These are phyloP conservation scores for Tiliacea aurago DNA, from an alignment of 2,888 invertebrate genomes.

Conservation along the genomic window DNA sequence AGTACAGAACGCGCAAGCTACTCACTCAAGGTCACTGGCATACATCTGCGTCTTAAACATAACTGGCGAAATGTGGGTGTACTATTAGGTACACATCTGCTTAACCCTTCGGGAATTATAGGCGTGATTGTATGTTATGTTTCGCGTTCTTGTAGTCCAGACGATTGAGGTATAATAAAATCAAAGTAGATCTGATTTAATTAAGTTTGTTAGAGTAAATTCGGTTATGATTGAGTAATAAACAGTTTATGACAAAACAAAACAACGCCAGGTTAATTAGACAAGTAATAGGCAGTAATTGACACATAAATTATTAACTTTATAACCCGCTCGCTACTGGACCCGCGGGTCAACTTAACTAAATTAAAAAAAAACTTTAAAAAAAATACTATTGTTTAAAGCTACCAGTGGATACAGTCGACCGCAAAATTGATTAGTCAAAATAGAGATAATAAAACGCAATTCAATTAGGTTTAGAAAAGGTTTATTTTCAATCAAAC, in stretches of 20 bases:
- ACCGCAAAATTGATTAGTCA: no score
- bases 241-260: slow-evolving; percentile 20
- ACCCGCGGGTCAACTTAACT: no score
- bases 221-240: slow-evolving; percentile 16
- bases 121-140: not conserved
- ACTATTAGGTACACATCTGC: not conserved
- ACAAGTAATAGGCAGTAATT: not conserved
- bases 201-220: slow-evolving; percentile 5
- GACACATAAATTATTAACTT: not conserved
- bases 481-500: no score
- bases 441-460: no score
- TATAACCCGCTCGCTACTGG: no score
- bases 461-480: no score
- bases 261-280: slow-evolving; percentile 2
- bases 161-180: slow-evolving; percentile 17
- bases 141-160: not conserved
- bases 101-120: not conserved
- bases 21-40: no score
- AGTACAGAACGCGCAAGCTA: no score
- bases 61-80: not conserved
- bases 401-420: no score
- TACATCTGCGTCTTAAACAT: no score
- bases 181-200: slow-evolving; percentile 3
- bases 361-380: no score
- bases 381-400: no score